Base-by-base conservation (phyloP, 2,888 invertebrate genomes). In the Notodonta dromedarius region DNA sequence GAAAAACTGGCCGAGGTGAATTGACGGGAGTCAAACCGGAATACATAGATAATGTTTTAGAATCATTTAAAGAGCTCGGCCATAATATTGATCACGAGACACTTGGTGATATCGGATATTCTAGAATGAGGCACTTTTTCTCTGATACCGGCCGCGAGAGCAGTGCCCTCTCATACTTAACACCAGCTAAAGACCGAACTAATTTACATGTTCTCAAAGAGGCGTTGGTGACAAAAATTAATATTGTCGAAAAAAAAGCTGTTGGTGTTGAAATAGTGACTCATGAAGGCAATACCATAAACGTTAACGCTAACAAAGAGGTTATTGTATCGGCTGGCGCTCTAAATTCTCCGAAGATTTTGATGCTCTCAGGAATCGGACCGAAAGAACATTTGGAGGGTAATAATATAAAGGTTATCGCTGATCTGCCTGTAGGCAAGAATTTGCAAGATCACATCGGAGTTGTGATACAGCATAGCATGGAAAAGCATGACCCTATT, bases 401-500 rank as follows among this genome's bases (percentile, higher is more conserved):
- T 9, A 72, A 92, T 14, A 87, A 91, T 6, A 95, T 95, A 60
- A 77, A 87, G 56, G 89, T 96, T 0, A 80, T 96, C 0, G 91
- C 94, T 65, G 92, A 96, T 83, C 86, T 96, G 16, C 94, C 95
- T 14, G 96, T 97, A 0, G 97, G 97, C 0, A 90, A 93, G 70
- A 96, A 96, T 80, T 86, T 97, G 11, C 96, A 96, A 72, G 96
- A 96, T 78, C 96, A 96, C 16, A 59, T 53, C 6, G 62, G 62
- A 16, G 65, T 68, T 16, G 39, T 62, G 0, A 40, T 70, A n/a
- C 35, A 48, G 4, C 53, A 65, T 56, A 56, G 65, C 2, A 65
- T 71, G 60, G 65, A 70, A 58, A 59, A 61, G 55, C 16, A n/a
- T n/a, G 42, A 48, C 0, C 16, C 42, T 5, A 8, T 11, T 14